Conservation (phyloP, 2,113 vertebrate species). For the Columbina picui region DNA sequence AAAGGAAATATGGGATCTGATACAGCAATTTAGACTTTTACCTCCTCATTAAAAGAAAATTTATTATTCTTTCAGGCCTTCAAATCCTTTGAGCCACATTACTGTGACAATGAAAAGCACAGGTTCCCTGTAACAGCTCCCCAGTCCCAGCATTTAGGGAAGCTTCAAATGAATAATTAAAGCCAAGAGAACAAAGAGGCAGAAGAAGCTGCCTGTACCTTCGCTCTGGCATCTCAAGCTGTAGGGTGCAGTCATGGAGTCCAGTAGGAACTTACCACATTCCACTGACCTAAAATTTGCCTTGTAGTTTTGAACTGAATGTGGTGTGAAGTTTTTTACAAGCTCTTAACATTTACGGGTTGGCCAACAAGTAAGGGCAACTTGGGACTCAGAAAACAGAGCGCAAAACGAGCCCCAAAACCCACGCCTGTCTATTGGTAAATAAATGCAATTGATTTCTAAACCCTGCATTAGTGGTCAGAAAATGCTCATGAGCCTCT, state of each 20-base stretch:
- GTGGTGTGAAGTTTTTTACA: background rate
- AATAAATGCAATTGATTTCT: background rate
- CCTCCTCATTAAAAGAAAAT: background rate
- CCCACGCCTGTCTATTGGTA: background rate
- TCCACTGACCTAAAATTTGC: background rate
- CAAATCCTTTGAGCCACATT: slow-evolving; percentile 5
- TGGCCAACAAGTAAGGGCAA: background rate
- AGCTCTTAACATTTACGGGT: background rate
- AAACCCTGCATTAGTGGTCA: background rate
- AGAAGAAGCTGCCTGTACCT: background rate
- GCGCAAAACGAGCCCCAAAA: background rate
- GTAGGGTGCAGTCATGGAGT: background rate
- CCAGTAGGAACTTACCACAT: background rate
- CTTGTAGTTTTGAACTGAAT: background rate
- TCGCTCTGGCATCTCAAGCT: background rate
- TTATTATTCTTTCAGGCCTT: background rate
- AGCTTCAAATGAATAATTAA: slow-evolving; percentile 22
- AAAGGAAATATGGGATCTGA: background rate
- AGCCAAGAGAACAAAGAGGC: background rate
- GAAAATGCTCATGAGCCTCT: background rate
- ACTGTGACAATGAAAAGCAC: background rate
- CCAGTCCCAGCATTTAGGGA: background rate
- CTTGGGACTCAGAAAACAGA: background rate
- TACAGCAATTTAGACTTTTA: slow-evolving; percentile 6
- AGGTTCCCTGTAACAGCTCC: background rate